Percentiles rank a stretch among this genome's conserved stretches.
Conservation (phyloP, 2,797 vertebrate species). For the Rallus crepitans region DNA sequence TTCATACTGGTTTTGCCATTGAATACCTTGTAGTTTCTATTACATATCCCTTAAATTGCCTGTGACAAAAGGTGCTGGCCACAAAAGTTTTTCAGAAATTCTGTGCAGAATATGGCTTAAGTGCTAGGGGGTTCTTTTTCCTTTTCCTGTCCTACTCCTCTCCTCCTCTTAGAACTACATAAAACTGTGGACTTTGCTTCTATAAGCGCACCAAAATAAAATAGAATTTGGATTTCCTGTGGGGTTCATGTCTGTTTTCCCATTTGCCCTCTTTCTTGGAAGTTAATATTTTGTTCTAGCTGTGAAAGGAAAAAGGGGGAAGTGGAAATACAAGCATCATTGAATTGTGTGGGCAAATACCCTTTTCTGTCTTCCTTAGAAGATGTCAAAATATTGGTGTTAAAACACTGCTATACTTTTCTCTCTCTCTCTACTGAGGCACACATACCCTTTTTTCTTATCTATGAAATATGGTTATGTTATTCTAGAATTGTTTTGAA, state of each 20-base stretch:
- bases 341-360: neutral
- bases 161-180: neutral
- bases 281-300: neutral
- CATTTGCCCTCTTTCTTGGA: neutral
- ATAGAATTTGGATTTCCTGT: neutral
- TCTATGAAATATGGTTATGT: neutral
- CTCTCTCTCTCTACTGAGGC: neutral
- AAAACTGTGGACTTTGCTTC: neutral
- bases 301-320: neutral
- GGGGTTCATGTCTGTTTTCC: neutral
- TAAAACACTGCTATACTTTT: neutral
- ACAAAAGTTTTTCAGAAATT: neutral
- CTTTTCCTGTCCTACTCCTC: too few relatives aligned
- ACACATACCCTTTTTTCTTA: neutral
- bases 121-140: too few relatives aligned
- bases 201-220: neutral
- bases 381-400: neutral
- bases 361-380: neutral
- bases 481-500: conserved; percentile 36
- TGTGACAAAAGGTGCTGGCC: neutral
- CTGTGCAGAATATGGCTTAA: neutral
- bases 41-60: neutral
- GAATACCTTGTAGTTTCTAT: neutral
- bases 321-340: neutral
- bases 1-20: neutral